Conservation (phyloP, 1,140 invertebrate species). For the Grapholita molesta region DNA sequence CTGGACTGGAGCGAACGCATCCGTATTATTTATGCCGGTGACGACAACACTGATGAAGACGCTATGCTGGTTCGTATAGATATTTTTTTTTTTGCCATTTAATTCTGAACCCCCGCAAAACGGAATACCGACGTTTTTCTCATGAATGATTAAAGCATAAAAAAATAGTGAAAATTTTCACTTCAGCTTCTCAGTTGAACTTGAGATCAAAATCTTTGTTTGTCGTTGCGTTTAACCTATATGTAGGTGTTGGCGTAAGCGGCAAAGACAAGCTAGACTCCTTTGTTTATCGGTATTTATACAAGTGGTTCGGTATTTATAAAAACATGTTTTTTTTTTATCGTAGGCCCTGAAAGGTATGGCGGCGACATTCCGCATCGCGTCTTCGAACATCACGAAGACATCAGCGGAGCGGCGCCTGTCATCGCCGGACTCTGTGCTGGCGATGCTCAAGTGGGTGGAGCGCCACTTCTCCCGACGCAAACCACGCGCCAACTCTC, state of each 20-base stretch:
- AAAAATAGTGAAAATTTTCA: too few species aligned
- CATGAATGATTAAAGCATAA: too few species aligned
- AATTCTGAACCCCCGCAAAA: neutral
- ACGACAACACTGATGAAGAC: slow-evolving; percentile 94
- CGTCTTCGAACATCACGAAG: slow-evolving; percentile 89
- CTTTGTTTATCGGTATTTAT: too few species aligned
- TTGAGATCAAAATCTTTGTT: too few species aligned
- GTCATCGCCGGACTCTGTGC: slow-evolving; percentile 91
- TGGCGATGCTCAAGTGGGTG: slow-evolving; percentile 94
- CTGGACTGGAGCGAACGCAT: slow-evolving; percentile 95
- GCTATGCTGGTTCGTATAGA: slow-evolving; percentile 86
- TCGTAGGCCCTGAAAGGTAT: slow-evolving; percentile 90
- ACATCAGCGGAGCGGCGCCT: slow-evolving; percentile 91
- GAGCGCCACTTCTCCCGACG: slow-evolving; percentile 88
- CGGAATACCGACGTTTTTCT: neutral
- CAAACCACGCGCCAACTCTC: slow-evolving; percentile 81
- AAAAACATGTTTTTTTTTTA: neutral
- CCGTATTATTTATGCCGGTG: slow-evolving; percentile 93
- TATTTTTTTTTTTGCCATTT: neutral
- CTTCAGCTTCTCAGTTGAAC: too few species aligned
- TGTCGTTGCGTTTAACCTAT: too few species aligned
- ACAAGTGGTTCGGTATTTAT: too few species aligned
- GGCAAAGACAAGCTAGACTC: too few species aligned
- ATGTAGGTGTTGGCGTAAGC: too few species aligned
- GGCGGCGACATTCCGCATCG: slow-evolving; percentile 93